These are phyloP conservation scores for Odontocolon sp. DNA, from an alignment of 2,888 invertebrate genomes.

Conservation along the genomic window DNA sequence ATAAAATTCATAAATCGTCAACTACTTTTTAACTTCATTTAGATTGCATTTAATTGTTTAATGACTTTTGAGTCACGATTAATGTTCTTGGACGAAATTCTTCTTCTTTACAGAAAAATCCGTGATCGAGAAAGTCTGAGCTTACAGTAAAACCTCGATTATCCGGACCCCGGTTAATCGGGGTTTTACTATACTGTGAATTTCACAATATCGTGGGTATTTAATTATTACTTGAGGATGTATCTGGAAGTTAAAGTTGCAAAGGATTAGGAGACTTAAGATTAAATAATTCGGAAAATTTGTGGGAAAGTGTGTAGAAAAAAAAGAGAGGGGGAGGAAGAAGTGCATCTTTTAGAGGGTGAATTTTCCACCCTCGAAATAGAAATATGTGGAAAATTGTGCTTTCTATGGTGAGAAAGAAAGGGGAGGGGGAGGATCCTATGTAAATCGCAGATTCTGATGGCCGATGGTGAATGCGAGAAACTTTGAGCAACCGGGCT, in stretches of 20 bases:
- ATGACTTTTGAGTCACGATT: not conserved
- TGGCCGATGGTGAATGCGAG: conserved; percentile 40
- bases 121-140: too few species aligned
- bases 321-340: conserved; percentile 45
- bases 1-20: not conserved
- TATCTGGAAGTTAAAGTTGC: conserved; percentile 20
- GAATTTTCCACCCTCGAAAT: too few species aligned
- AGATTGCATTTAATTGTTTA: not conserved
- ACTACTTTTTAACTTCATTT: not conserved
- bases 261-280: conserved; percentile 30
- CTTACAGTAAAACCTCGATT: too few species aligned
- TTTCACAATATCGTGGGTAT: conserved; percentile 1
- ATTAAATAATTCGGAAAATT: conserved; percentile 46
- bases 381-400: conserved; percentile 11
- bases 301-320: too few species aligned
- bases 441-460: conserved; percentile 47
- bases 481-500: conserved; percentile 45
- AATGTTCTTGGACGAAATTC: not conserved
- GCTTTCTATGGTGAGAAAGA: not conserved
- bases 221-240: conserved; percentile 6
- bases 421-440: conserved; percentile 1
- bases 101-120: too few species aligned
- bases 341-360: conserved; percentile 53
- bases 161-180: too few species aligned
- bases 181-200: too few species aligned